Evolutionary conservation across 2,888 invertebrate genomes (phyloP).

Genomic region (Apodemia hepburni): DNA sequence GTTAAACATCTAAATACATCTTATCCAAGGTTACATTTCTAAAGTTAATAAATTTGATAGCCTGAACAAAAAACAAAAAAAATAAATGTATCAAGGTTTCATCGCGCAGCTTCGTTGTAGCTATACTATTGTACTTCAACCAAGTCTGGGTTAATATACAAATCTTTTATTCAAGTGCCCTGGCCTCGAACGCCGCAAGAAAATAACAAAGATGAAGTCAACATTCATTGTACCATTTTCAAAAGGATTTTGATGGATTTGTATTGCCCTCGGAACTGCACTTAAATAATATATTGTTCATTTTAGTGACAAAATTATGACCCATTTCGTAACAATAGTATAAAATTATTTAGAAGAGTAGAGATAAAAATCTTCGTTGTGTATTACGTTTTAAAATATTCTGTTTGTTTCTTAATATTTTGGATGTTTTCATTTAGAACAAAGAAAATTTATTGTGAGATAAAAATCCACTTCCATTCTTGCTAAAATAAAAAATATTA

Average conservation of each 20-base stretch:
- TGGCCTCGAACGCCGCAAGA: conserved; percentile 63
- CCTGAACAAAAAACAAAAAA: neutral
- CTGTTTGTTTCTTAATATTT: neutral
- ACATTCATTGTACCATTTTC: conserved; percentile 67
- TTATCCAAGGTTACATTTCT: neutral
- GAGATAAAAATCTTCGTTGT: neutral
- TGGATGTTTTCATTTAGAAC: neutral
- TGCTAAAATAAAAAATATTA: too few relatives aligned
- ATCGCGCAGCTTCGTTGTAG: conserved; percentile 65
- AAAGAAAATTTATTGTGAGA: neutral
- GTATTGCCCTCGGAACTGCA: conserved; percentile 42
- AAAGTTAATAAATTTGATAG: neutral
- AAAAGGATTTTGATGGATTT: conserved; percentile 68
- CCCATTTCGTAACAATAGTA: conserved; percentile 19
- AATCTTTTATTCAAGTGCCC: conserved; percentile 77
- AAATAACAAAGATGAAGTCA: conserved; percentile 69
- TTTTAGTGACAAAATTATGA: conserved; percentile 20
- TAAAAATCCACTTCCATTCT: neutral
- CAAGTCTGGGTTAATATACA: conserved; percentile 64
- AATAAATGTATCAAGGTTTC: conserved; percentile 14
- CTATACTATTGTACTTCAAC: conserved; percentile 58
- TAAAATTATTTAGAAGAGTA: conserved; percentile 12
- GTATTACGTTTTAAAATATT: neutral
- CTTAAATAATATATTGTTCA: conserved; percentile 33
- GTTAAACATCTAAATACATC: too few relatives aligned